Conservation (phyloP, 92 coral and sea anemone species). For the Galaxea fascicularis region DNA sequence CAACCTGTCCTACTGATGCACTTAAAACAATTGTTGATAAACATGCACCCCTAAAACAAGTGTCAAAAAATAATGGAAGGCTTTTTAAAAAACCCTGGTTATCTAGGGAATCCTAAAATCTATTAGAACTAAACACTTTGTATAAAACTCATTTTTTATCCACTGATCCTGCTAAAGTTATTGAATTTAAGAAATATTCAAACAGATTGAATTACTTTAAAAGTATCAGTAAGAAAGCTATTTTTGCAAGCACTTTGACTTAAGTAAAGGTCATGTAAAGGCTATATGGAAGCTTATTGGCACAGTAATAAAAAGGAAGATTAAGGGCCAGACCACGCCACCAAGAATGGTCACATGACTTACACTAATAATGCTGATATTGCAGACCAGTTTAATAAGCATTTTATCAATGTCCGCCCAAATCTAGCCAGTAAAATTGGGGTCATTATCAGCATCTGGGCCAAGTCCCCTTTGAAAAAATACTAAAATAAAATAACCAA, state of each 20-base stretch:
- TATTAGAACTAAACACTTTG: neutral
- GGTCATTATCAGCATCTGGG: too few species aligned
- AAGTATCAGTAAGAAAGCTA: neutral
- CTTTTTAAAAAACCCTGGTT: neutral
- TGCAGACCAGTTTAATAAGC: constrained; percentile 62
- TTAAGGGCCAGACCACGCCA: constrained; percentile 24
- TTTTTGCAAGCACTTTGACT: neutral
- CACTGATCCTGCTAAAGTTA: neutral
- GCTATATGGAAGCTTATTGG: constrained; percentile 48
- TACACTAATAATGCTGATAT: constrained; percentile 47
- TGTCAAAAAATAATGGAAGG: neutral
- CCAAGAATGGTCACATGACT: constrained; percentile 21
- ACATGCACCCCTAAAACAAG: neutral
- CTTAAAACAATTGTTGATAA: neutral
- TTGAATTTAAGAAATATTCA: neutral
- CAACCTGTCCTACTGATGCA: neutral
- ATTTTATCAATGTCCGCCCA: constrained; percentile 52
- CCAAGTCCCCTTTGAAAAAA: too few species aligned
- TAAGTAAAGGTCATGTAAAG: neutral
- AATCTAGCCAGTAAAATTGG: constrained; percentile 30
- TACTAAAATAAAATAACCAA: too few species aligned
- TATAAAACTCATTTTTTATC: neutral
- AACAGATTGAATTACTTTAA: neutral
- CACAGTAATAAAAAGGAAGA: constrained; percentile 56
- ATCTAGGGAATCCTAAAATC: neutral